These are phyloP conservation scores for Archips xylosteana DNA, from an alignment of 2,888 invertebrate species.

Conservation along the genomic window DNA sequence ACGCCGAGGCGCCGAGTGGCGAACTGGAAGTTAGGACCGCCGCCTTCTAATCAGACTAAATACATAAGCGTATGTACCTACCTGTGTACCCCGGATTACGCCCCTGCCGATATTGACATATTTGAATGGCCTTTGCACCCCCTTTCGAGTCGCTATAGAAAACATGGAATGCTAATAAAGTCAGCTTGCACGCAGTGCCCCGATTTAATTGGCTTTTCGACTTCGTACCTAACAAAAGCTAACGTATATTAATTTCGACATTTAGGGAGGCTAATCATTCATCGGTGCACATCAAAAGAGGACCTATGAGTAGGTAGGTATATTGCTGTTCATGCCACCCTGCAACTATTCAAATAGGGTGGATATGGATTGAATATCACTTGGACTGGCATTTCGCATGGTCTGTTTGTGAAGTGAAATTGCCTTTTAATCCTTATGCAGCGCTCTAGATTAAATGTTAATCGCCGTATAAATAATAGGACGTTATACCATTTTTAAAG, in stretches of 20 bases:
- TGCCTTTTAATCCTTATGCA: slow-evolving; percentile 38
- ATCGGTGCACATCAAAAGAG: slow-evolving; percentile 41
- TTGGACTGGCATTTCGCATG: slow-evolving; percentile 40
- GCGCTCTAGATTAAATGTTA: slow-evolving; percentile 38
- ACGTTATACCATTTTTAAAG: slow-evolving; percentile 30
- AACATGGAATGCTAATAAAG: slow-evolving; percentile 41
- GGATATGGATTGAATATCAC: slow-evolving; percentile 39
- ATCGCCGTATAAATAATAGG: slow-evolving; percentile 37
- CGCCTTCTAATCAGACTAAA: slow-evolving; percentile 1
- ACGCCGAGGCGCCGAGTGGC: slow-evolving; percentile 23
- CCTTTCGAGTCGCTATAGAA: slow-evolving; percentile 36
- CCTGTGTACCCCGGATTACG: not conserved
- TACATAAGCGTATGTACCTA: slow-evolving; percentile 2
- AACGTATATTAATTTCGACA: slow-evolving; percentile 41
- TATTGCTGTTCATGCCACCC: slow-evolving; percentile 31
- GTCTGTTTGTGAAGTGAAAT: slow-evolving; percentile 37
- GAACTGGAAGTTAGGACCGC: slow-evolving; percentile 30
- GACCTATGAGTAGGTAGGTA: slow-evolving; percentile 31
- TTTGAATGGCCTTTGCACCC: slow-evolving; percentile 38
- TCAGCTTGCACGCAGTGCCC: slow-evolving; percentile 31
- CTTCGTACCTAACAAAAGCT: slow-evolving; percentile 34
- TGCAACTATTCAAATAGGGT: slow-evolving; percentile 36
- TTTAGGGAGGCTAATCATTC: slow-evolving; percentile 41
- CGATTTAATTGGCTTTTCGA: slow-evolving; percentile 40
- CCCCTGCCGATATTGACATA: slow-evolving; percentile 24